Base-by-base conservation (phyloP, 2,888 invertebrate genomes). In the Sphecodes monilicornis region DNA sequence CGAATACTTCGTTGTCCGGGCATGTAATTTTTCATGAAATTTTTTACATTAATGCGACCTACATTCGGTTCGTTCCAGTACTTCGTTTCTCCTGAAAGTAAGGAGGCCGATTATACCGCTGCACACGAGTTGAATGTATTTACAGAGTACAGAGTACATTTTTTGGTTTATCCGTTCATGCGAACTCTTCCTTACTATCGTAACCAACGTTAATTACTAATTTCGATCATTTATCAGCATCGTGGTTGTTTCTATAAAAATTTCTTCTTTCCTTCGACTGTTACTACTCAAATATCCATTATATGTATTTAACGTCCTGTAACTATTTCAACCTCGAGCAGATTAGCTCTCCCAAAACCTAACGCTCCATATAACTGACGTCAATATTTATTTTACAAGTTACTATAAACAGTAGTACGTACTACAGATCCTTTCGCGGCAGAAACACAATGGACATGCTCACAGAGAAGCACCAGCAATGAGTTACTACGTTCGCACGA, bases 391-490 rank as follows among this genome's bases (percentile, higher is more conserved):
- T 54, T 32, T 69, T 69, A 22, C 18, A 77, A 77, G 60, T 57
- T 18, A 57, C 50, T 43, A 64, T 36, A 11, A 57, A n/a, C 41
- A 46, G 74, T 70, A 78, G 54, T 78, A 32, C 57, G 60, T 11
- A 36, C 60, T 41, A 36, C n/a, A 18, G 39, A 29, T 66, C 60
- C 64, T 75, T 86, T 50, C 26, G 54, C 57, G 29, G 50, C 76
- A 71, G 81, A 41, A 60, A 60, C 84, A 69, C 5, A 10, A 32
- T 18, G 26, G 36, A 29, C 64, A 18, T 16, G 16, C 50, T 26
- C 29, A 32, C 57, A 32, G 76, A 43, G 75, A 41, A 57, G 57
- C 73, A 39, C 66, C 18, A 26, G 66, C 81, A 26, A 76, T 79
- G 54, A 73, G 66, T 64, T 50, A 39, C 41, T 60, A 60, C 60